These are phyloP conservation scores for Thalassoma bifasciatum DNA, from an alignment of 2,113 vertebrate species.

Conservation along the genomic window DNA sequence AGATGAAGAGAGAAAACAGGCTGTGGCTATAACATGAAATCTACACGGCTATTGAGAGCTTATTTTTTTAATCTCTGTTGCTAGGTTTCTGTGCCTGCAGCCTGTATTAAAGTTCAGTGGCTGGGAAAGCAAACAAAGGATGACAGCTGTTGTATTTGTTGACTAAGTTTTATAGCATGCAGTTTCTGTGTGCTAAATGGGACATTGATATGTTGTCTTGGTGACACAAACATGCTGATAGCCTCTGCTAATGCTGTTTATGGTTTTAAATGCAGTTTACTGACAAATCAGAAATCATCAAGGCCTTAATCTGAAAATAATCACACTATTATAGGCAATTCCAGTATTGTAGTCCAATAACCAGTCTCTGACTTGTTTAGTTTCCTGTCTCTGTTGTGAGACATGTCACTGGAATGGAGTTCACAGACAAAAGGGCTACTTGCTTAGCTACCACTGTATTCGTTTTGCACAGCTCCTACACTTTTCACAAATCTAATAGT, in stretches of 20 bases:
- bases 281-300: slow-evolving; percentile 29
- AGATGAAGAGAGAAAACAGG: slow-evolving; percentile 29
- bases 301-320: background rate
- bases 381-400: too few relatives aligned
- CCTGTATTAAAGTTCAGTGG: slow-evolving; percentile 67
- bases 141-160: slow-evolving; percentile 79
- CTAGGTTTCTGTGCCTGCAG: slow-evolving; percentile 56
- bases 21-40: slow-evolving; percentile 45
- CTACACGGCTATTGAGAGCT: slow-evolving; percentile 36
- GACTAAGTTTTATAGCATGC: slow-evolving; percentile 74
- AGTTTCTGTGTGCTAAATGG: slow-evolving; percentile 65
- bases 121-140: slow-evolving; percentile 80
- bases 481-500: too few relatives aligned
- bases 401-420: too few relatives aligned
- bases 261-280: slow-evolving; percentile 54
- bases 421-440: too few relatives aligned
- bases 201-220: slow-evolving; percentile 69
- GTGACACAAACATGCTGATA: slow-evolving; percentile 48
- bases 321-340: background rate
- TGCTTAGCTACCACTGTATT: too few relatives aligned
- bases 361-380: too few relatives aligned
- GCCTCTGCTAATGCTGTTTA: slow-evolving; percentile 38
- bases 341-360: too few relatives aligned
- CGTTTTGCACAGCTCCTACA: too few relatives aligned
- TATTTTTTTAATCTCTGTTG: slow-evolving; percentile 65